A percentile compares a stretch with the other conserved stretches of the same genome.
phyloP scores from a whole-genome alignment of 2,888 invertebrate species.

The Polyommatus iphigenia region DNA sequence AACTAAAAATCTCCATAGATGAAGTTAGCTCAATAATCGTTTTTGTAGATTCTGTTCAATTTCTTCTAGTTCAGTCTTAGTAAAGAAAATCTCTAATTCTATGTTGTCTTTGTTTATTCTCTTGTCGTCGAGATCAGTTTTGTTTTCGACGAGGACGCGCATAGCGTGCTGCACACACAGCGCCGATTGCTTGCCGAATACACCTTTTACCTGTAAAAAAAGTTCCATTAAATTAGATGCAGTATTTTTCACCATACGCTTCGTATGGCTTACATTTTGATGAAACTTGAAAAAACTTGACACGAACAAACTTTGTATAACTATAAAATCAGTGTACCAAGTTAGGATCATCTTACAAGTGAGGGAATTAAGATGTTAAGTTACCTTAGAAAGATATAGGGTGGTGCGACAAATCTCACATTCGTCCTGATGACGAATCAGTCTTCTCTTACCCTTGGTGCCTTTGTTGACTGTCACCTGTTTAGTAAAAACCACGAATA shows the following conservation, averaged over 20 bases:
- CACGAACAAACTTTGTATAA: no score
- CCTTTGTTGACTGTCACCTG: conserved; percentile 23
- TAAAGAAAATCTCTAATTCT: conserved; percentile 26
- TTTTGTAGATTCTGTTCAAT: conserved; percentile 27
- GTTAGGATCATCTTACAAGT: no score
- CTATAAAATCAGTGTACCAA: no score
- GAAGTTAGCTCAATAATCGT: conserved; percentile 2
- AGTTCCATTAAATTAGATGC: background rate
- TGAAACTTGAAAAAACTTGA: no score
- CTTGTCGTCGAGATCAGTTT: background rate
- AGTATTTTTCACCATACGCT: no score
- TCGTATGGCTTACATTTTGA: no score
- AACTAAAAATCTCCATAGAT: background rate
- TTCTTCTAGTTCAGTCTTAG: conserved; percentile 25
- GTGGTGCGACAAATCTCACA: conserved; percentile 92
- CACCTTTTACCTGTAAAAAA: conserved; percentile 47
- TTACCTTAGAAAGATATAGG: conserved; percentile 90
- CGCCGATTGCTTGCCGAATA: conserved; percentile 42
- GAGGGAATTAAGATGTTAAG: conserved; percentile 39
- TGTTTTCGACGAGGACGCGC: conserved; percentile 40
- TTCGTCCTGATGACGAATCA: conserved; percentile 76
- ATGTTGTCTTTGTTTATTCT: conserved; percentile 17
- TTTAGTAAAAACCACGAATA: background rate
- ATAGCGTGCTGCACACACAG: conserved; percentile 53
- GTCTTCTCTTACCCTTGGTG: conserved; percentile 40